Conservation (phyloP, 1,140 invertebrate species). For the Holotrichia oblita region DNA sequence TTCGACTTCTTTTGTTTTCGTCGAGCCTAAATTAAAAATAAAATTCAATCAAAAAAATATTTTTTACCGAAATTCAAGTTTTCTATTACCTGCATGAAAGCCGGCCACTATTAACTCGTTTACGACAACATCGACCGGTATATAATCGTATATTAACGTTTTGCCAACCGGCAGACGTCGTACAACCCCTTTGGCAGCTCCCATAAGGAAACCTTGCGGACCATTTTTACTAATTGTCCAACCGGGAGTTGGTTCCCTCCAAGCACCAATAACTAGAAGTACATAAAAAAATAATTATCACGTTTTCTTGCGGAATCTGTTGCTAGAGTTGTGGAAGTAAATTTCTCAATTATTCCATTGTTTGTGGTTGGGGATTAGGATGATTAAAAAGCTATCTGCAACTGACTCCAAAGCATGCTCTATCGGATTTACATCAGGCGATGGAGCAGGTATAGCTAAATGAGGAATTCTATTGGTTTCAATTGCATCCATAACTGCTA, state of each 20-base stretch:
- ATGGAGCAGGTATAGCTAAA: too few species aligned
- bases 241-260: constrained; percentile 91
- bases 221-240: constrained; percentile 98
- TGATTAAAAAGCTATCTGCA: too few species aligned
- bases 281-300: background rate
- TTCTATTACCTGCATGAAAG: constrained; percentile 76
- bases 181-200: constrained; percentile 90
- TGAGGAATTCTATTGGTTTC: too few species aligned
- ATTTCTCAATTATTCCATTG: too few species aligned
- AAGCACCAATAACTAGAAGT: constrained; percentile 82
- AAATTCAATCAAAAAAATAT: too few species aligned
- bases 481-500: too few species aligned
- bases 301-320: too few species aligned
- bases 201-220: constrained; percentile 95
- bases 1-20: constrained; percentile 61
- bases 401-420: too few species aligned
- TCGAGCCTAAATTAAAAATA: constrained; percentile 46
- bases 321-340: too few species aligned
- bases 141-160: constrained; percentile 87
- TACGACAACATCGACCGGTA: constrained; percentile 93
- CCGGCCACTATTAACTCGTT: constrained; percentile 86
- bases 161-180: constrained; percentile 81
- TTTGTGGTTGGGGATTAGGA: too few species aligned
- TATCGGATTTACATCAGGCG: too few species aligned
- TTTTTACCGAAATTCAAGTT: too few species aligned